Evolutionary conservation across 2,113 vertebrate species (phyloP).

Genomic region (Pseudorectes ferrugineus): DNA sequence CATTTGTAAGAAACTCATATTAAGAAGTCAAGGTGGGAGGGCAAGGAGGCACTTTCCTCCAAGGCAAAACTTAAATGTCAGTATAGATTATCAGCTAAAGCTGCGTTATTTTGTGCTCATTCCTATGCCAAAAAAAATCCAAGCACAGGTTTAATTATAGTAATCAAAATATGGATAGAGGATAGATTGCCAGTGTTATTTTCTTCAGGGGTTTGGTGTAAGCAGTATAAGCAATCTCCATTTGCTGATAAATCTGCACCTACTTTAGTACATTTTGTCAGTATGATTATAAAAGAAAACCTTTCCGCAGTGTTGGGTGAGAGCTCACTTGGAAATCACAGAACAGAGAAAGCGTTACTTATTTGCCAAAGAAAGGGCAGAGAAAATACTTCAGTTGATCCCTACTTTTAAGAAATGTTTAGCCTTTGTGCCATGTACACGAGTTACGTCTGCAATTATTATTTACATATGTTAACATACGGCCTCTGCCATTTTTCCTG

Average conservation of each 20-base stretch:
- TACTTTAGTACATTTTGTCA: neutral
- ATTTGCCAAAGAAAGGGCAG: neutral
- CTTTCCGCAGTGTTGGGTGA: neutral
- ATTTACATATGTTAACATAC: neutral
- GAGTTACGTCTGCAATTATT: neutral
- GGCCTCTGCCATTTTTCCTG: neutral
- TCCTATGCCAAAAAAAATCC: neutral
- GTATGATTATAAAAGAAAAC: neutral
- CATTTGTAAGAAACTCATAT: neutral
- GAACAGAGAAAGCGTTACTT: neutral
- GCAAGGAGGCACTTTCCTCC: neutral
- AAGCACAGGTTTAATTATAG: slow-evolving; percentile 6
- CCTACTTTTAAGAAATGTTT: neutral
- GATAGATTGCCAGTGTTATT: neutral
- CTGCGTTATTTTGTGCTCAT: neutral
- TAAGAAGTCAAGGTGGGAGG: neutral
- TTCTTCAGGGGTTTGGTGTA: neutral
- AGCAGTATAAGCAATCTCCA: neutral
- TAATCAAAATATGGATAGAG: neutral
- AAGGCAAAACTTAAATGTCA: slow-evolving; percentile 37
- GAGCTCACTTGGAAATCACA: neutral
- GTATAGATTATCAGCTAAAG: slow-evolving; percentile 10
- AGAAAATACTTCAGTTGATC: neutral
- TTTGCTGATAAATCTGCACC: neutral
- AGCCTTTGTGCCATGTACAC: rapidly evolving